Conservation (phyloP, 2,797 vertebrate genomes). For the Hafferia zeledoni region DNA sequence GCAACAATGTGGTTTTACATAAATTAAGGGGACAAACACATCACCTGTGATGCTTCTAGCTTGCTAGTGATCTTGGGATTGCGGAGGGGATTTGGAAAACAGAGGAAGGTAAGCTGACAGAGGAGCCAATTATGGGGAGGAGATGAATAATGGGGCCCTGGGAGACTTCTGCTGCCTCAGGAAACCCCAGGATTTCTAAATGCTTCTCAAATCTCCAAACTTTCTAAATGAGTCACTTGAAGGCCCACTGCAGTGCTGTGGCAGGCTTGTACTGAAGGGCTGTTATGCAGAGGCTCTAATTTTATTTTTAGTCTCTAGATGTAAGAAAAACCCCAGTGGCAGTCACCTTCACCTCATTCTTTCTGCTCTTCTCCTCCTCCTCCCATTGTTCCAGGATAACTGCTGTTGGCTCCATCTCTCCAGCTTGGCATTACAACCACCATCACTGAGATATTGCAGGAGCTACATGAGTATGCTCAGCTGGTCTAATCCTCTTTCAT, state of each 20-base stretch:
- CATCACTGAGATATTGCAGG: background rate
- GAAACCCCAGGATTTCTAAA: conserved; percentile 1
- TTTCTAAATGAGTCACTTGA: background rate
- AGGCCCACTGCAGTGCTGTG: background rate
- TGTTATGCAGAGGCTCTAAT: background rate
- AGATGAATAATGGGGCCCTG: background rate
- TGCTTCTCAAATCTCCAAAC: background rate
- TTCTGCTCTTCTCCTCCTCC: background rate
- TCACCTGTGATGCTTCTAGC: background rate
- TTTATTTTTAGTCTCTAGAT: background rate
- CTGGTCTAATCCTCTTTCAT: background rate
- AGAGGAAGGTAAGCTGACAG: background rate
- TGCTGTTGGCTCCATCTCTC: fast-evolving
- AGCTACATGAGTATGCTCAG: background rate
- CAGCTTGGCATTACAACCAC: background rate
- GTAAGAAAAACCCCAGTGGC: background rate
- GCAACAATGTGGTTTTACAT: background rate
- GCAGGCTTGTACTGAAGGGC: background rate
- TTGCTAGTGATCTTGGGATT: background rate
- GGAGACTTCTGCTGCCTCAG: background rate
- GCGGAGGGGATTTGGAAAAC: background rate
- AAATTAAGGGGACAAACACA: conserved; percentile 3
- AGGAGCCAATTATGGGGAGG: background rate
- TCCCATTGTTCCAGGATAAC: background rate
- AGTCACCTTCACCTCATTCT: background rate